A percentile compares a stretch with the other conserved stretches of the same genome.
These are phyloP conservation scores for Xestia c-nigrum DNA, from an alignment of 2,888 invertebrate genomes.

Conservation along the genomic window DNA sequence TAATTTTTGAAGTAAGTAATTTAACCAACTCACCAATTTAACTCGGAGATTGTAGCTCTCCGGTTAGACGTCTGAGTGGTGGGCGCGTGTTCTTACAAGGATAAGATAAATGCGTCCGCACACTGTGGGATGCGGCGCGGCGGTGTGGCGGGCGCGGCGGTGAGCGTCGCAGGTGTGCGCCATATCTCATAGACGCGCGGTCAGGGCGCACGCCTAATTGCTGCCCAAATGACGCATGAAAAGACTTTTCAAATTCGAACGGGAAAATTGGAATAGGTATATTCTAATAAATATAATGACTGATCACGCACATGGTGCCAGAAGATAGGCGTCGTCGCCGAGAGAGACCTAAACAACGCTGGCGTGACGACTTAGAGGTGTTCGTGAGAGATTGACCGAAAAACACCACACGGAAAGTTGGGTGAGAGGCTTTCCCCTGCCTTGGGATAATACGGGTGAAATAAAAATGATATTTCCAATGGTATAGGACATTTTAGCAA, in stretches of 20 bases:
- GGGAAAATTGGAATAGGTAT: not conserved
- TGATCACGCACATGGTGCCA: not conserved
- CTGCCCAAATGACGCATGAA: slow-evolving; percentile 45
- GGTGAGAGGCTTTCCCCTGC: not conserved
- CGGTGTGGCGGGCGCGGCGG: slow-evolving; percentile 47
- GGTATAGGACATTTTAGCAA: not conserved
- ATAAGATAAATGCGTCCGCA: slow-evolving; percentile 75
- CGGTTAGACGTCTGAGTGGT: slow-evolving; percentile 56
- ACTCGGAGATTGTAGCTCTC: slow-evolving; percentile 20
- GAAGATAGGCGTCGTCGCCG: not conserved
- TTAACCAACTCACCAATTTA: slow-evolving; percentile 15
- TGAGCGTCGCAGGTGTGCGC: slow-evolving; percentile 69
- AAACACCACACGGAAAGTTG: not conserved
- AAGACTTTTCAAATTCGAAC: slow-evolving; percentile 36
- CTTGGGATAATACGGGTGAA: not conserved
- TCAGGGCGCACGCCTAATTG: slow-evolving; percentile 59
- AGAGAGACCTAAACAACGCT: not conserved
- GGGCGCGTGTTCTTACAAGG: slow-evolving; percentile 66
- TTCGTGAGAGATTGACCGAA: not conserved
- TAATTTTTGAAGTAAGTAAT: not conserved
- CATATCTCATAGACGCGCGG: slow-evolving; percentile 66
- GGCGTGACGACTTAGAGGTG: not conserved
- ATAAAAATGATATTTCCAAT: not conserved
- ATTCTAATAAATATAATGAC: not conserved
- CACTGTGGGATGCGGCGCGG: slow-evolving; percentile 62